phyloP scores from a whole-genome alignment of 1,140 invertebrate genomes.

The Drosophila elegans region DNA sequence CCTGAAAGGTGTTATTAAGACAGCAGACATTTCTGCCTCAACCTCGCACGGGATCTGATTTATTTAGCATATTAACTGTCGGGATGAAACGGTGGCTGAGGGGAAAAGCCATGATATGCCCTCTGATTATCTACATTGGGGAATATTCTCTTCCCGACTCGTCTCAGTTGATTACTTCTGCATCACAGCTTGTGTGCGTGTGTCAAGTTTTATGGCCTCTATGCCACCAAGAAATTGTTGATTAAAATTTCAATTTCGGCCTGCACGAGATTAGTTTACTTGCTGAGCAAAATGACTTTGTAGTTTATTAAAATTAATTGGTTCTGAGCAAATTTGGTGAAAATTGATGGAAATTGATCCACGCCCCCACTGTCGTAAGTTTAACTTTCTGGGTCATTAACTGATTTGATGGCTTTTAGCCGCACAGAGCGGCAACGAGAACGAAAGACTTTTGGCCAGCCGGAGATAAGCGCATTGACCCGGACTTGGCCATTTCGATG shows the following conservation, averaged over 20 bases:
- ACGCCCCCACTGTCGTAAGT: slow-evolving; percentile 14
- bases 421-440: background rate
- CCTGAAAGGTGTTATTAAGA: slow-evolving; percentile 35
- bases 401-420: slow-evolving; percentile 68
- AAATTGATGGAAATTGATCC: slow-evolving; percentile 61
- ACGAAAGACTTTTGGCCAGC: slow-evolving; percentile 15
- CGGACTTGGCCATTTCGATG: slow-evolving; percentile 30
- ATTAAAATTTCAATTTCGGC: slow-evolving; percentile 78
- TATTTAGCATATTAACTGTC: slow-evolving; percentile 35
- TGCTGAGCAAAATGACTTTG: slow-evolving; percentile 62
- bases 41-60: slow-evolving; percentile 18
- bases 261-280: slow-evolving; percentile 57
- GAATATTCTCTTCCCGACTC: slow-evolving; percentile 57
- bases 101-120: slow-evolving; percentile 32
- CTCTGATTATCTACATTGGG: slow-evolving; percentile 70
- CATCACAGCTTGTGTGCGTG: slow-evolving; percentile 25
- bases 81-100: background rate
- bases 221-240: slow-evolving; percentile 51
- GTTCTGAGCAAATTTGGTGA: slow-evolving; percentile 47
- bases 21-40: slow-evolving; percentile 26
- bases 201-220: slow-evolving; percentile 54
- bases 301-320: slow-evolving; percentile 80
- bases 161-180: slow-evolving; percentile 68
- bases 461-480: slow-evolving; percentile 40
- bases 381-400: slow-evolving; percentile 74